These are phyloP conservation scores for Cranoglanis bouderius DNA, from an alignment of 2,113 vertebrate species.

Conservation along the genomic window DNA sequence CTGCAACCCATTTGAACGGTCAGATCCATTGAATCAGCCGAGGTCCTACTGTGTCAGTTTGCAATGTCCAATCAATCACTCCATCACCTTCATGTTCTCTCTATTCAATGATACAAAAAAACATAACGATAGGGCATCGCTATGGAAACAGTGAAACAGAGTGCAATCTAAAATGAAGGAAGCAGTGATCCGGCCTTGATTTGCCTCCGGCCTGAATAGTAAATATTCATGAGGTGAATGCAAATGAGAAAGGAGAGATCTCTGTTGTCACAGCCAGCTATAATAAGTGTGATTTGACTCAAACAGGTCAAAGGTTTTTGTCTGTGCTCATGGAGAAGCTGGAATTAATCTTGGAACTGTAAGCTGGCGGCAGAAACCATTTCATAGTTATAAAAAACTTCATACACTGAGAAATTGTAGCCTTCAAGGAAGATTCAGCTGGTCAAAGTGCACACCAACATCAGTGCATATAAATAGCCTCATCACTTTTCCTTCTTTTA, in stretches of 20 bases:
- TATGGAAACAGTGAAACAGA: conserved; percentile 42
- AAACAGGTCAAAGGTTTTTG: conserved; percentile 18
- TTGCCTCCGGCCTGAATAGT: conserved; percentile 35
- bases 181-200: conserved; percentile 26
- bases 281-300: neutral
- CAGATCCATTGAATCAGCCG: conserved; percentile 27
- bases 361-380: neutral
- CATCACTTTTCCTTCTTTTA: neutral
- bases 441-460: neutral
- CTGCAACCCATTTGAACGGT: conserved; percentile 27
- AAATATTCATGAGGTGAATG: conserved; percentile 42
- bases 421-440: neutral
- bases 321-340: neutral
- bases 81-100: conserved; percentile 25
- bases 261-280: conserved; percentile 7
- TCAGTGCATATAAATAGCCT: neutral
- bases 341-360: neutral
- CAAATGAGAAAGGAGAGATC: conserved; percentile 15
- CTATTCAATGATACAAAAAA: conserved; percentile 14
- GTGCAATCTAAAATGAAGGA: conserved; percentile 9
- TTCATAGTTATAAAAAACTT: neutral
- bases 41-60: conserved; percentile 12
- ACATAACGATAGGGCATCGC: neutral
- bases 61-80: conserved; percentile 28
- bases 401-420: neutral